Base-by-base conservation (phyloP, 1,140 invertebrate species). In the Drosophila neocordata region DNA sequence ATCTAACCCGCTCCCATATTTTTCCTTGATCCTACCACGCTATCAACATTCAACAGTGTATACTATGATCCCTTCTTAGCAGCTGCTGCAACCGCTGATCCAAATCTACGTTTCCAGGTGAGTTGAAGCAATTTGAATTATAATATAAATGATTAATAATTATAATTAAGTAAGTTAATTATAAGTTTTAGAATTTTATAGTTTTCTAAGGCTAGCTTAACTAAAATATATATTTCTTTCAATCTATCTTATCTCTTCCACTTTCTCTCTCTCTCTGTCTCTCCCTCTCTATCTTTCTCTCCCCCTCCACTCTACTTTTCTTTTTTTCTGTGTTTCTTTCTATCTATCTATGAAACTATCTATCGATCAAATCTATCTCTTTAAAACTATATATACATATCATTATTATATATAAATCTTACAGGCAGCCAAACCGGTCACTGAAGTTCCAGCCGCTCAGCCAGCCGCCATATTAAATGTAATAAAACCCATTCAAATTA, bases 11-110 rank as follows among this genome's bases (percentile, higher is more conserved):
- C n/a, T n/a, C n/a, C n/a, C n/a, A n/a, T n/a, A n/a, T n/a, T n/a
- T n/a, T n/a, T n/a, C n/a, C n/a, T n/a, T n/a, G n/a, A n/a, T n/a
- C n/a, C n/a, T n/a, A n/a, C n/a, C n/a, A n/a, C n/a, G n/a, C n/a
- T n/a, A n/a, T n/a, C n/a, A n/a, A n/a, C n/a, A n/a, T n/a, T n/a
- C n/a, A 92, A 91, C 93, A 97, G 97, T 92, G 95, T 98, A 74
- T 98, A 98, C 94, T 98, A 98, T 94, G 97, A 99, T 94, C 97
- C 97, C 80, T 98, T 98, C 94, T 93, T 98, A 94, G 96, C 96
- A 89, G 96, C 96, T 61, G 96, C 96, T 87, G 96, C 90, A 74
- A 84, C 81, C 71, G 94, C 94, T 90, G 96, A 97, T 93, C 96
- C 96, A 76, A 96, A 97, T 93, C 97, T 97, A 93, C 96, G 97